phyloP scores from a whole-genome alignment of 2,888 invertebrate genomes.

The Bimastos eiseni region DNA sequence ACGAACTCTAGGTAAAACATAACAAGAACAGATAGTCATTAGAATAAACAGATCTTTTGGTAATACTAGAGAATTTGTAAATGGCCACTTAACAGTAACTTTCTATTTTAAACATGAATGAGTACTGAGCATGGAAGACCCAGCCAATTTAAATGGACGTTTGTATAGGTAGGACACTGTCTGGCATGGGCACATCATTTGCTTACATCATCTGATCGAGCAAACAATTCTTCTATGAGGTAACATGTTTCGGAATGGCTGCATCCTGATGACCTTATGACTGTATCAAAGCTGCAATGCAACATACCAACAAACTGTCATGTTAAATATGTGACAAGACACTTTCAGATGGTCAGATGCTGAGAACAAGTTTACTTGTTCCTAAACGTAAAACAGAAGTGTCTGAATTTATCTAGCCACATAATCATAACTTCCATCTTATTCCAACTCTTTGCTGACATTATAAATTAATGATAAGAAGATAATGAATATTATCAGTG shows the following conservation, averaged over 20 bases:
- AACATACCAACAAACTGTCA: neutral
- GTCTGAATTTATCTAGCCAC: neutral
- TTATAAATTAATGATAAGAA: neutral
- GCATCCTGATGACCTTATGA: neutral
- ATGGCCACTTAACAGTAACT: neutral
- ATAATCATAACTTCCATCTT: neutral
- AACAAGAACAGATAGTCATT: neutral
- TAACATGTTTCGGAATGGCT: slow-evolving; percentile 36
- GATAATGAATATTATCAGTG: neutral
- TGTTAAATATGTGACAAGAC: neutral
- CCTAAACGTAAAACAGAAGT: neutral
- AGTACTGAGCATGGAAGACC: neutral
- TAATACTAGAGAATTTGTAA: neutral
- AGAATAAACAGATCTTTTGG: neutral
- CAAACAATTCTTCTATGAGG: slow-evolving; percentile 35
- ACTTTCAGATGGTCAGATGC: neutral
- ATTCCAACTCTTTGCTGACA: neutral
- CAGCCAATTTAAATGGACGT: neutral
- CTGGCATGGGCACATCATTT: neutral
- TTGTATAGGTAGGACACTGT: neutral
- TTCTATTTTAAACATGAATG: neutral
- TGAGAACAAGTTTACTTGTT: no score
- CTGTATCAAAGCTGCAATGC: slow-evolving; percentile 10
- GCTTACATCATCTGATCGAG: slow-evolving; percentile 3
- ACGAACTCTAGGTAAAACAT: neutral